phyloP scores from a whole-genome alignment of 2,797 vertebrate species.

The Nannoperca obscura region DNA sequence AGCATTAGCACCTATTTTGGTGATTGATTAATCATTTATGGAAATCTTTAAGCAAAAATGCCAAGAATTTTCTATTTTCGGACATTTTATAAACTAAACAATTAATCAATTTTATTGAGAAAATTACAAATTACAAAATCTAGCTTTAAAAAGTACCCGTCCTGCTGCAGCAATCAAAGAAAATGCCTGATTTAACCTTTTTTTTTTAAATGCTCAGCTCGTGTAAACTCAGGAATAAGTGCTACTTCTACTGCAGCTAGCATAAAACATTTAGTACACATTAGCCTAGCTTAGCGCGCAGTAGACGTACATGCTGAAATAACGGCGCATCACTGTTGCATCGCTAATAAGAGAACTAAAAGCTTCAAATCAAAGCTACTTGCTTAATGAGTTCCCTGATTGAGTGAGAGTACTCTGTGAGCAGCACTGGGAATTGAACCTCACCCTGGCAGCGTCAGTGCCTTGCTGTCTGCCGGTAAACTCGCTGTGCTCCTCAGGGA shows the following conservation, averaged over 20 bases:
- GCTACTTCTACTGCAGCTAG: not conserved
- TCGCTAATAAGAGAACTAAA: not conserved
- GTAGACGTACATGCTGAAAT: not conserved
- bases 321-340: no score
- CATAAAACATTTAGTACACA: no score
- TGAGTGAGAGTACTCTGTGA: not conserved
- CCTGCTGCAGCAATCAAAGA: no score
- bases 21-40: no score
- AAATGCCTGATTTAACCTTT: not conserved
- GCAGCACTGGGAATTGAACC: conserved; percentile 13
- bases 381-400: not conserved
- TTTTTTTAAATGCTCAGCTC: not conserved
- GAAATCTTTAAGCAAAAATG: no score
- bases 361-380: not conserved
- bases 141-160: not conserved
- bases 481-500: conserved; percentile 38
- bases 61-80: no score
- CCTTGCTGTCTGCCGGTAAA: conserved; percentile 38
- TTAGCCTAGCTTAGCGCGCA: no score
- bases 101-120: no score
- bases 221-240: not conserved
- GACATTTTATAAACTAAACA: no score
- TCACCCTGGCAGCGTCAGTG: not conserved
- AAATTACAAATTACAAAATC: no score
- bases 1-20: not conserved